These are phyloP conservation scores for Crocuta crocuta DNA, from an alignment of 2,113 vertebrate species.

Conservation along the genomic window DNA sequence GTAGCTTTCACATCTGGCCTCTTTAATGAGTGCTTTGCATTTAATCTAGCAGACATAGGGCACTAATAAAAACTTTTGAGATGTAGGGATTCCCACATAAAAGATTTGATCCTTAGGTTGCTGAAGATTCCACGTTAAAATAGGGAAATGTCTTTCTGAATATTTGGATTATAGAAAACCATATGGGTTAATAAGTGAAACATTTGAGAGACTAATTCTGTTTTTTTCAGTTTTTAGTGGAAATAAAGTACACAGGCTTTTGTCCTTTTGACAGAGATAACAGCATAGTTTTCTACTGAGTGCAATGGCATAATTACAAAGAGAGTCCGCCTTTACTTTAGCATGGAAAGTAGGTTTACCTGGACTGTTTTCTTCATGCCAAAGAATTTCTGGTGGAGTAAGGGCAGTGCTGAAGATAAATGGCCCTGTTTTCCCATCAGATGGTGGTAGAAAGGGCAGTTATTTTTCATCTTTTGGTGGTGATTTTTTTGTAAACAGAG, in stretches of 20 bases:
- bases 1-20: not conserved
- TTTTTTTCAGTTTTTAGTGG: not conserved
- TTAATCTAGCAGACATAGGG: not conserved
- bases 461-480: not conserved
- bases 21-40: not conserved
- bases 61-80: not conserved
- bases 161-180: not conserved
- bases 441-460: not conserved
- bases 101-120: not conserved
- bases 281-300: not conserved
- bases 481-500: not conserved
- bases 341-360: not conserved
- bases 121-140: not conserved
- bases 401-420: not conserved
- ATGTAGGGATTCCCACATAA: not conserved
- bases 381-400: not conserved
- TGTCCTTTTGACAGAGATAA: not conserved
- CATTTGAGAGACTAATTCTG: not conserved
- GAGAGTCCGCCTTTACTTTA: accelerated
- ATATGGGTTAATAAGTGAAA: not conserved
- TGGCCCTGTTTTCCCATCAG: not conserved
- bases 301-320: not conserved
- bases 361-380: not conserved
- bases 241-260: not conserved
- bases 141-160: not conserved